Base-by-base conservation (phyloP, 2,888 invertebrate genomes). In the Perizoma affinitatum region DNA sequence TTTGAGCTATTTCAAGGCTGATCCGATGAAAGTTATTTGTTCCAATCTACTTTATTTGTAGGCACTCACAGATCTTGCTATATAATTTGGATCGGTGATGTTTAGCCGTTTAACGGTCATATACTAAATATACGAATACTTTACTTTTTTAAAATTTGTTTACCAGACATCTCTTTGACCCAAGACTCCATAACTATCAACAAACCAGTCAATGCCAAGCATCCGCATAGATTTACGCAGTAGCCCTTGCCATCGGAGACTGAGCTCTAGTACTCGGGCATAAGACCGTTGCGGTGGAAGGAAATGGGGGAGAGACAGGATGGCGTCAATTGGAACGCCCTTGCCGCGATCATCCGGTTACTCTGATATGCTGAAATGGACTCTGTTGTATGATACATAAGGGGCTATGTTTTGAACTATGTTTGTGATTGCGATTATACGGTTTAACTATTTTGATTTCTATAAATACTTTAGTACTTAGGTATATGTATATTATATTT, bases 271-370 rank as follows among this genome's bases (percentile, higher is more conserved):
- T 0, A 33, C 6, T 51, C 33, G 5, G 6, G 0, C 4, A 61
- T 79, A 78, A 70, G 72, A 58, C 58, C 43, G 59, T 22, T 9
- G 34, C 57, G 58, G 61, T 64, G 69, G 72, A 77, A 85, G 83
- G 87, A 85, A 86, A 74, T 70, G 66, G 82, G 84, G 87, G 75
- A 78, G 67, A 64, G 70, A 76, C 90, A 90, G 90, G 90, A 90
- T 84, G 87, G 72, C 63, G 72, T 70, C 87, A 87, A 88, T 90
- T 89, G 89, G 73, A 73, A 80, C 82, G 87, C 87, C 89, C 90
- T 90, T 88, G 88, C 71, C 68, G 77, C 11, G 83, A 83, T 82
- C 84, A 85, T 87, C 86, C 86, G 84, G 84, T 78, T 51, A 54
- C 43, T 51, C 58, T 67, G 63, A 61, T 58, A 56, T 45, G 60